phyloP scores from a whole-genome alignment of 2,797 vertebrate genomes.

The Hybognathus amarus region DNA sequence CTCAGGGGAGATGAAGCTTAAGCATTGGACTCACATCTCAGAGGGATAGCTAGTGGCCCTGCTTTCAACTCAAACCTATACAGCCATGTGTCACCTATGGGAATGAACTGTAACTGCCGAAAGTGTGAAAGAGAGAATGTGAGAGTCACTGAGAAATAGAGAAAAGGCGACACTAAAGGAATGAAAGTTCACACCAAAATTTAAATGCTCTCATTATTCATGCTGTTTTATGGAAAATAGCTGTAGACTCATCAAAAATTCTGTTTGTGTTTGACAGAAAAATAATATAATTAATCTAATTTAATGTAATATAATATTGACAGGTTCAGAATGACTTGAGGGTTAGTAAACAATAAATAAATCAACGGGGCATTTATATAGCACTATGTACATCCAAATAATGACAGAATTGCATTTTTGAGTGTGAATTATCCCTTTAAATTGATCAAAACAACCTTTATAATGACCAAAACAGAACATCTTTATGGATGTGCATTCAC shows the following conservation, averaged over 20 bases:
- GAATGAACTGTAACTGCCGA: slow-evolving; percentile 9
- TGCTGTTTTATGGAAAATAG: background rate
- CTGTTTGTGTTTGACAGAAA: background rate
- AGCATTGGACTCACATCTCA: slow-evolving; percentile 38
- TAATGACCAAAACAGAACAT: background rate
- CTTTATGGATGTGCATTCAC: slow-evolving; percentile 65
- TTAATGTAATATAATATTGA: background rate
- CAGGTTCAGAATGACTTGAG: background rate
- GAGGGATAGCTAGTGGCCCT: slow-evolving; percentile 36
- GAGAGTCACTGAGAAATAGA: background rate
- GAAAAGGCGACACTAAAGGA: background rate
- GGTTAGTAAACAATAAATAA: background rate
- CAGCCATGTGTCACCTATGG: slow-evolving; percentile 38
- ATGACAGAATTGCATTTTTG: background rate
- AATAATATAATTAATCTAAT: background rate
- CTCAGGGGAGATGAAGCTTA: slow-evolving; percentile 26
- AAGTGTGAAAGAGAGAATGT: slow-evolving; percentile 12
- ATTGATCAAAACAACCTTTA: background rate
- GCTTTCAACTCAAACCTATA: slow-evolving; percentile 41
- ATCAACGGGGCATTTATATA: no score
- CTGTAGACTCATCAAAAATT: background rate
- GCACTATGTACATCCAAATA: background rate
- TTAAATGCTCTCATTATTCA: background rate
- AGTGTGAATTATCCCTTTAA: background rate
- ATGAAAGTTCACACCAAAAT: background rate